Evolutionary conservation across 2,888 invertebrate species (phyloP).

Genomic region (Oscheius myriophilus): DNA sequence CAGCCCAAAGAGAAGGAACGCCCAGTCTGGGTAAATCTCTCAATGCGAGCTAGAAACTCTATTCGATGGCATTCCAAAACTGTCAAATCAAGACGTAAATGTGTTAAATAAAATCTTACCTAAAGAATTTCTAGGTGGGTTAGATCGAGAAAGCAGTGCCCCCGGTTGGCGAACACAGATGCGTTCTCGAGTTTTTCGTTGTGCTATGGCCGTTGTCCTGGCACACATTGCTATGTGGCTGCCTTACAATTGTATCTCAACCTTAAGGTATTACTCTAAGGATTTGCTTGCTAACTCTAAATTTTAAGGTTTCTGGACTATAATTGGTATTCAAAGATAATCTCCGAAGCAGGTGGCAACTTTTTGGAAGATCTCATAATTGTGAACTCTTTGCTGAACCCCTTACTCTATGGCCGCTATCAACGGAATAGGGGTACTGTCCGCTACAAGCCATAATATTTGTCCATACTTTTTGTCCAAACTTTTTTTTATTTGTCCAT

Average conservation of each 20-base stretch:
- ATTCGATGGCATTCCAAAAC: too few relatives aligned
- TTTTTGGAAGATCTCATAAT: slow-evolving; percentile 63
- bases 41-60: too few relatives aligned
- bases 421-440: slow-evolving; percentile 2
- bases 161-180: slow-evolving; percentile 38
- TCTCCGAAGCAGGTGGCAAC: slow-evolving; percentile 47
- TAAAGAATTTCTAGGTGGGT: not conserved
- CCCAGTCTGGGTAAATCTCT: too few relatives aligned
- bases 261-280: slow-evolving; percentile 35
- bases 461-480: not conserved
- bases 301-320: slow-evolving; percentile 43
- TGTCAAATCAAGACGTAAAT: too few relatives aligned
- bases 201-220: slow-evolving; percentile 58
- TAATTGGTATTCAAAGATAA: slow-evolving; percentile 38
- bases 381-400: slow-evolving; percentile 63
- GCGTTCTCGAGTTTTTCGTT: slow-evolving; percentile 60
- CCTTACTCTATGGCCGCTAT: slow-evolving; percentile 58
- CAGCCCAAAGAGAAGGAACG: too few relatives aligned
- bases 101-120: not conserved
- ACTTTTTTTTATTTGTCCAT: not conserved
- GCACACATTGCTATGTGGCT: slow-evolving; percentile 63
- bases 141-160: slow-evolving; percentile 18
- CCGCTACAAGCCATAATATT: not conserved
- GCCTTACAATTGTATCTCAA: slow-evolving; percentile 61
- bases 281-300: not conserved